Evolutionary conservation across 2,888 invertebrate species (phyloP).

Genomic region (Polymixis flavicincta): DNA sequence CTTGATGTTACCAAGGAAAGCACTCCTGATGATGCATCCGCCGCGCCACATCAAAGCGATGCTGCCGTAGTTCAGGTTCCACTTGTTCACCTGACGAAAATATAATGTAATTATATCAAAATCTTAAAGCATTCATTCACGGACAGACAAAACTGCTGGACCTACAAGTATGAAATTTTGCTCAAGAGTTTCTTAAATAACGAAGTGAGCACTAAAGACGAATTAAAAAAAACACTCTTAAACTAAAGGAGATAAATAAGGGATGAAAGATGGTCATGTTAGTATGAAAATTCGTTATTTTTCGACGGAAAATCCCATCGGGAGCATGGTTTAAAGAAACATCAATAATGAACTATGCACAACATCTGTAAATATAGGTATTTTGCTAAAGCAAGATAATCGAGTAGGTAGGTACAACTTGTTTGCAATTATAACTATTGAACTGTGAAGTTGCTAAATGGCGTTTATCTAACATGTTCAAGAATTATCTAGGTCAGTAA

Average conservation of each 20-base stretch:
- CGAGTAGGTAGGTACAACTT: not conserved
- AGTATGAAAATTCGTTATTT: not conserved
- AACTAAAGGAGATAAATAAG: not conserved
- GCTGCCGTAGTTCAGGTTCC: slow-evolving; percentile 99
- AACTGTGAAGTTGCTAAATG: not conserved
- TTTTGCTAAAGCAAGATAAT: not conserved
- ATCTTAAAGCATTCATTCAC: not conserved
- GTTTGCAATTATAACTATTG: not conserved
- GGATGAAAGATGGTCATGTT: not conserved
- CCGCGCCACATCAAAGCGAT: slow-evolving; percentile 99
- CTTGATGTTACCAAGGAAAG: slow-evolving; percentile 87
- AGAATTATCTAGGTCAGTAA: not conserved
- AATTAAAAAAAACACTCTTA: no score
- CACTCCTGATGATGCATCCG: slow-evolving; percentile 99
- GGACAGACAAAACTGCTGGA: not conserved
- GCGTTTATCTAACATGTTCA: not conserved
- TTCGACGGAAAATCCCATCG: no score
- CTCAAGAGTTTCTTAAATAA: not conserved
- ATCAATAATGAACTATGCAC: no score
- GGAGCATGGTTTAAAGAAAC: not conserved
- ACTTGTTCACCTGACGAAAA: slow-evolving; percentile 91
- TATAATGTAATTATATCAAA: not conserved
- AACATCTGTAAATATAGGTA: not conserved
- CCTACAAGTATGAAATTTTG: not conserved
- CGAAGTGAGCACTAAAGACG: not conserved